phyloP scores from a whole-genome alignment of 2,113 vertebrate genomes.

The Monopterus albus region DNA sequence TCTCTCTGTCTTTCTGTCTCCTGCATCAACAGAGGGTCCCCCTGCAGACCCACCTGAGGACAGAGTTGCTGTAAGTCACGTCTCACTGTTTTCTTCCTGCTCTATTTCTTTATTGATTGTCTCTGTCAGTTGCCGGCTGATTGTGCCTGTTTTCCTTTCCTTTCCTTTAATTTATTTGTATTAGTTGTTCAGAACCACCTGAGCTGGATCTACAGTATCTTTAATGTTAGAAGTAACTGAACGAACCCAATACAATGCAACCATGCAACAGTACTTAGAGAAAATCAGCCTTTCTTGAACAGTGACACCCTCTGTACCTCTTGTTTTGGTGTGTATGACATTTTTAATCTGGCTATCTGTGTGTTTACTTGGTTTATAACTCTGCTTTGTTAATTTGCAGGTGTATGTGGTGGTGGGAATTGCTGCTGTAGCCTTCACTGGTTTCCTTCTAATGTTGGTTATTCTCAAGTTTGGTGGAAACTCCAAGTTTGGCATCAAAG shows the following conservation, averaged over 20 bases:
- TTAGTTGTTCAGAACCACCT: slow-evolving; percentile 19
- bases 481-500: slow-evolving; percentile 99
- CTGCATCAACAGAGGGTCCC: slow-evolving; percentile 81
- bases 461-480: slow-evolving; percentile 97
- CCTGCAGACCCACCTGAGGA: slow-evolving; percentile 88
- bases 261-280: not conserved
- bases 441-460: slow-evolving; percentile 93
- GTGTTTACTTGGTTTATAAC: slow-evolving; percentile 27
- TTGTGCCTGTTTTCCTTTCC: slow-evolving; percentile 7
- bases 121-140: not conserved
- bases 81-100: slow-evolving; percentile 3
- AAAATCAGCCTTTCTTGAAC: slow-evolving; percentile 13
- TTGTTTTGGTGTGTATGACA: slow-evolving; percentile 1
- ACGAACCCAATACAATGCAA: slow-evolving; percentile 6
- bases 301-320: not conserved
- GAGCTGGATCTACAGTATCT: not conserved
- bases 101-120: not conserved
- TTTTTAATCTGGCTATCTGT: slow-evolving; percentile 2
- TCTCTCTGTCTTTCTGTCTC: slow-evolving; percentile 20
- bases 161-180: slow-evolving; percentile 12
- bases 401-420: slow-evolving; percentile 97
- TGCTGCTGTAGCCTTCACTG: slow-evolving; percentile 92
- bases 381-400: slow-evolving; percentile 68
- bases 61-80: slow-evolving; percentile 91
- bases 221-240: slow-evolving; percentile 22